These are phyloP conservation scores for Phrynocephalus vlangalii DNA, from an alignment of 2,797 vertebrate species.

Conservation along the genomic window DNA sequence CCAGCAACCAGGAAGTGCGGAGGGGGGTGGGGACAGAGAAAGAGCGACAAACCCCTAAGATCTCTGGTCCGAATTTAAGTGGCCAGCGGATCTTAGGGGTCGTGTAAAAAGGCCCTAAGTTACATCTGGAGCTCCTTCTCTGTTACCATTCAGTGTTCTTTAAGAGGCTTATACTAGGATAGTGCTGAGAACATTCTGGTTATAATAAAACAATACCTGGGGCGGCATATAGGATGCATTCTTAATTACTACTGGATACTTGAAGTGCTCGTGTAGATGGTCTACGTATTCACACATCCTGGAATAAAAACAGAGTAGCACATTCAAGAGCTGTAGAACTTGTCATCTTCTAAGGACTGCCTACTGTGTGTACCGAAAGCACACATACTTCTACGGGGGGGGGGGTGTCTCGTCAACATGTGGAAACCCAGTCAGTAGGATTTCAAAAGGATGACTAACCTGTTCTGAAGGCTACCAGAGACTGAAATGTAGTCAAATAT, in stretches of 20 bases:
- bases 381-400: too few relatives aligned
- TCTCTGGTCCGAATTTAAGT: too few relatives aligned
- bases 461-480: constrained; percentile 79
- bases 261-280: constrained; percentile 89
- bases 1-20: too few relatives aligned
- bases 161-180: constrained; percentile 9
- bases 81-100: too few relatives aligned
- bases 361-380: not conserved
- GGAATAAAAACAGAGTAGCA: not conserved
- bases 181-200: not conserved
- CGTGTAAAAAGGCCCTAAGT: too few relatives aligned
- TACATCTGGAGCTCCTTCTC: not conserved
- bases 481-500: constrained; percentile 84
- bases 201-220: constrained; percentile 70
- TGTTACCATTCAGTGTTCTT: not conserved
- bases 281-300: constrained; percentile 92
- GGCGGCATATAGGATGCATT: constrained; percentile 85
- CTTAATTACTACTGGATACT: constrained; percentile 80
- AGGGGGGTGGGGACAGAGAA: too few relatives aligned
- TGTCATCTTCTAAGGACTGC: not conserved
- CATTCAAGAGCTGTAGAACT: not conserved
- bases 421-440: not conserved
- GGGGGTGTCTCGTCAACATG: not conserved
- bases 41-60: too few relatives aligned
- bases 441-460: constrained; percentile 62